These are phyloP conservation scores for Pongo pygmaeus DNA, from an alignment of 2,113 vertebrate species.

Conservation along the genomic window DNA sequence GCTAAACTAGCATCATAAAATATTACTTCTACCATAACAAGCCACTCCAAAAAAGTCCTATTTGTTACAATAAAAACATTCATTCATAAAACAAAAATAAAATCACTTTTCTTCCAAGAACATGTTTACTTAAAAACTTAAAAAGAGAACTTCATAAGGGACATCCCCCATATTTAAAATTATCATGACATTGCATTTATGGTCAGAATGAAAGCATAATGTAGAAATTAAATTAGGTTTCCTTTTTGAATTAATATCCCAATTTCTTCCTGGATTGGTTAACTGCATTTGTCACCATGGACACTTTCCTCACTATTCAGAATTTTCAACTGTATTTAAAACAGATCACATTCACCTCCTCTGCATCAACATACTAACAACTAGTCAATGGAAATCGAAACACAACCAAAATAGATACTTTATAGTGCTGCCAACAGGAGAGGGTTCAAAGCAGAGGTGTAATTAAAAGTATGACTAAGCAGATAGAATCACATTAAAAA, in stretches of 20 bases:
- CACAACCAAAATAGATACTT: conserved; percentile 58
- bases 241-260: conserved; percentile 26
- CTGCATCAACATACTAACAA: neutral
- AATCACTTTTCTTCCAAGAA: conserved; percentile 50
- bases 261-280: conserved; percentile 45
- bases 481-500: conserved; percentile 64
- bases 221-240: conserved; percentile 54
- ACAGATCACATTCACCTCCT: neutral
- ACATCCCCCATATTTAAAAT: neutral
- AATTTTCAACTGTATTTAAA: conserved; percentile 62
- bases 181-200: neutral
- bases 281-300: neutral
- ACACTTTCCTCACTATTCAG: neutral
- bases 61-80: conserved; percentile 36
- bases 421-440: conserved; percentile 3
- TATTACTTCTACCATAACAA: neutral
- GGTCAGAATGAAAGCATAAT: conserved; percentile 48
- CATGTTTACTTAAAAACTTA: neutral
- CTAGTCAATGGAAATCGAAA: conserved; percentile 55
- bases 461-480: conserved; percentile 78
- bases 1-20: conserved; percentile 39
- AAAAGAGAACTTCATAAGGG: neutral
- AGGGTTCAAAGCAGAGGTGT: conserved; percentile 52
- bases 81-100: conserved; percentile 56
- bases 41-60: conserved; percentile 6